Evolutionary conservation across 2,888 invertebrate species (phyloP).

Genomic region (Rotaria sp.): DNA sequence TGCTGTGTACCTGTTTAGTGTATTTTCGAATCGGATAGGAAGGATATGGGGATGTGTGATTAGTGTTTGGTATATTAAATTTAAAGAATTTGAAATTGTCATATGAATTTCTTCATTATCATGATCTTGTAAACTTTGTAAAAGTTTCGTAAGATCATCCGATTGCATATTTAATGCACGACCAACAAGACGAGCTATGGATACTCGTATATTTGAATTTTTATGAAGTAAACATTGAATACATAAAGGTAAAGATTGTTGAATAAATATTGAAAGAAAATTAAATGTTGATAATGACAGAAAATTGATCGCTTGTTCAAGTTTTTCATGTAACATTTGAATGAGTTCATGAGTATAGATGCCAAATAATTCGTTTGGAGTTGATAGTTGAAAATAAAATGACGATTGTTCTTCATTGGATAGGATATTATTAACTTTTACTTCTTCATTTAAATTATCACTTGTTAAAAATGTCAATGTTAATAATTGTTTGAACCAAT

Average conservation of each 20-base stretch:
- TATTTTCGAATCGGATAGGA: no score
- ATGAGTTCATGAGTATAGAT: background rate
- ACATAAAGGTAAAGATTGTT: background rate
- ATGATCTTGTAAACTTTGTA: background rate
- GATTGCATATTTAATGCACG: conserved; percentile 9
- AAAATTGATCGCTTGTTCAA: background rate
- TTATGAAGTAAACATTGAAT: background rate
- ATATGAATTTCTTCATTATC: background rate
- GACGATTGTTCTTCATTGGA: background rate
- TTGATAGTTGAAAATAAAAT: background rate
- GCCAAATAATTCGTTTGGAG: background rate
- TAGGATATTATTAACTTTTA: background rate
- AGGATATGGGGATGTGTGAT: no score
- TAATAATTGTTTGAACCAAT: conserved; percentile 15
- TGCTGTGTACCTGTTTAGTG: no score
- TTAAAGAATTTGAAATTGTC: background rate
- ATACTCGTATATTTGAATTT: background rate
- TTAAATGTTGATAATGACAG: background rate
- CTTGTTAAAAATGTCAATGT: background rate
- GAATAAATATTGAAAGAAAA: background rate
- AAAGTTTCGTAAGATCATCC: background rate
- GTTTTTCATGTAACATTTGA: background rate
- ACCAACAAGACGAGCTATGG: background rate
- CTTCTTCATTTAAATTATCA: conserved; percentile 1
- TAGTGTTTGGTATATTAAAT: no score